A percentile compares a stretch with the other conserved stretches of the same genome.
These are phyloP conservation scores for Uria aalge DNA, from an alignment of 2,113 vertebrate species.

Conservation along the genomic window DNA sequence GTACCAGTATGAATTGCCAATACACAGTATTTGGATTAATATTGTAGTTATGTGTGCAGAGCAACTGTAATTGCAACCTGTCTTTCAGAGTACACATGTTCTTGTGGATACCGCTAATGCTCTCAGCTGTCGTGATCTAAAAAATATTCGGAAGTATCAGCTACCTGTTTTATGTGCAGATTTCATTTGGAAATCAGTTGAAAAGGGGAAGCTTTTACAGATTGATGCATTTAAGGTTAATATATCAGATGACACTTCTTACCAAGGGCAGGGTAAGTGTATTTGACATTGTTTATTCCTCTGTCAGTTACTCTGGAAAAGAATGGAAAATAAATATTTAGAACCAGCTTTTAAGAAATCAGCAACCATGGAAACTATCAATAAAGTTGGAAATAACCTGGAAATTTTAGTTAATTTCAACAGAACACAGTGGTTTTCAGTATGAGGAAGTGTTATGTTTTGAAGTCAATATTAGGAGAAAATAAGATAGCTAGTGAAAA, in stretches of 20 bases:
- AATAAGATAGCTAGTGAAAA: background rate
- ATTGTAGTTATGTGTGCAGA: background rate
- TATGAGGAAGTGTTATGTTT: background rate
- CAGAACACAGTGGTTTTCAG: background rate
- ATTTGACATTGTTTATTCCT: background rate
- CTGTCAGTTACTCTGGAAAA: background rate
- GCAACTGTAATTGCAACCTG: background rate
- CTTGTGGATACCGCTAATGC: conserved; percentile 67
- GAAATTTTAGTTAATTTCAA: background rate
- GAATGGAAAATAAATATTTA: background rate
- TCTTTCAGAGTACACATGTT: conserved; percentile 80
- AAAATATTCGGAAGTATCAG: conserved; percentile 68
- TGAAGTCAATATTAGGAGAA: background rate
- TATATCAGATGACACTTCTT: background rate
- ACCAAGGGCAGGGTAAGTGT: conserved; percentile 16
- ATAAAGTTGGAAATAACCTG: background rate
- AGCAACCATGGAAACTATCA: background rate
- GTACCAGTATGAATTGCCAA: background rate
- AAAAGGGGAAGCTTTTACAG: conserved; percentile 69
- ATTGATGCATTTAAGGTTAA: background rate
- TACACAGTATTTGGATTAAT: background rate
- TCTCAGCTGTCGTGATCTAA: conserved; percentile 73
- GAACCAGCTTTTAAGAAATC: background rate
- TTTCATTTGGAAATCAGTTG: conserved; percentile 79
- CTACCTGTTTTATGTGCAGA: conserved; percentile 72